Percentiles rank a stretch among this genome's conserved stretches.
Evolutionary conservation across 2,797 vertebrate species (phyloP).

Genomic region (Gymnothorax javanicus): DNA sequence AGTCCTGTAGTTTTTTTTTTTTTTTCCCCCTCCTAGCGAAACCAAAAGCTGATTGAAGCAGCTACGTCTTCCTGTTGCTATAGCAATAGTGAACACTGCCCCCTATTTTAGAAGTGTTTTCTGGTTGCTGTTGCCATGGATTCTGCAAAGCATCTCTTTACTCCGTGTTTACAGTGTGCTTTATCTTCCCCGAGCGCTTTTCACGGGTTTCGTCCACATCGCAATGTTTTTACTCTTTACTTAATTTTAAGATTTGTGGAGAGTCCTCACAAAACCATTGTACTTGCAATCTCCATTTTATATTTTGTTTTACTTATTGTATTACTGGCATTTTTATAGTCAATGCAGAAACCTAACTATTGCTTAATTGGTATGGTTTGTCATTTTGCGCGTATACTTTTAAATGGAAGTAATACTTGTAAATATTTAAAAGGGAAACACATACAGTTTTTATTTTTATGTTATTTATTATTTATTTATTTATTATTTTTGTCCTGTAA

Average conservation of each 20-base stretch:
- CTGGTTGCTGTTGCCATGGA: slow-evolving; percentile 55
- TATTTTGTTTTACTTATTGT: not conserved
- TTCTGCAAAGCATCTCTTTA: slow-evolving; percentile 45
- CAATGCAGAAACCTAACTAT: no score
- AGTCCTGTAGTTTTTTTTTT: slow-evolving; percentile 33
- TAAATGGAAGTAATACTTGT: not conserved
- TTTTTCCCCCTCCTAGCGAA: slow-evolving; percentile 52
- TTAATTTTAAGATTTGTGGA: slow-evolving; percentile 49
- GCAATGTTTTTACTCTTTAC: slow-evolving; percentile 53
- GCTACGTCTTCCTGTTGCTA: slow-evolving; percentile 74
- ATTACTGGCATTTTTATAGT: not conserved
- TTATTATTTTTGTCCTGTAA: not conserved
- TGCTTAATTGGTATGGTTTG: not conserved
- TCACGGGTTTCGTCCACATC: slow-evolving; percentile 57
- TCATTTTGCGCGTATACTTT: not conserved
- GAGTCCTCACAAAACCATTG: slow-evolving; percentile 8
- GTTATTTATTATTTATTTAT: no score
- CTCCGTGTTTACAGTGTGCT: slow-evolving; percentile 61
- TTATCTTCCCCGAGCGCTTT: slow-evolving; percentile 36
- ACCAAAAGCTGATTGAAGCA: slow-evolving; percentile 66
- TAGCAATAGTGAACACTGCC: slow-evolving; percentile 71
- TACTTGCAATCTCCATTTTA: not conserved
- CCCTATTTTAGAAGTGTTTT: slow-evolving; percentile 60
- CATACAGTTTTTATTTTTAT: no score
- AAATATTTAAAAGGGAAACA: not conserved